Evolutionary conservation across 2,797 vertebrate genomes (phyloP).

Genomic region (Enteromius unitaeniatus): DNA sequence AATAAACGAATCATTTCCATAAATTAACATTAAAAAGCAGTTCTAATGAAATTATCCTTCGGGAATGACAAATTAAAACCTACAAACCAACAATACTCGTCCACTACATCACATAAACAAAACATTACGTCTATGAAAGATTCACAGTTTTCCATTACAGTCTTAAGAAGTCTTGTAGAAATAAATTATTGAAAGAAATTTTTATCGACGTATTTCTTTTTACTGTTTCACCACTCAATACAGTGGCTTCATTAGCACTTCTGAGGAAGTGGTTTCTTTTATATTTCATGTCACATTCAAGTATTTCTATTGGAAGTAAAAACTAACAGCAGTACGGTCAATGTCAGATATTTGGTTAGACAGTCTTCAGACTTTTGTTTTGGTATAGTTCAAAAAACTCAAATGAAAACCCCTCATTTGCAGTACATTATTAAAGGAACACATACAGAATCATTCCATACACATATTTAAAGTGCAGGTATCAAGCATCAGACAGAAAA

Average conservation of each 20-base stretch:
- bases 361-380: background rate
- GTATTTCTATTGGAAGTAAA: slow-evolving; percentile 1
- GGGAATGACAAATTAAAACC: background rate
- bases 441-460: background rate
- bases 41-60: background rate
- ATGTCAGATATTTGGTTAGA: slow-evolving; percentile 21
- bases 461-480: slow-evolving; percentile 18
- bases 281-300: slow-evolving; percentile 18
- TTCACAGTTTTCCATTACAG: slow-evolving; percentile 2
- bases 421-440: background rate
- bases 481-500: background rate
- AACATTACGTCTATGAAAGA: background rate
- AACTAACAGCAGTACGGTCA: background rate
- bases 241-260: background rate
- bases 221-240: background rate
- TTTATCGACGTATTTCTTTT: background rate
- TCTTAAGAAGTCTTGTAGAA: background rate
- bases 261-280: background rate
- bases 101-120: background rate
- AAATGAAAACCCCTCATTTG: background rate
- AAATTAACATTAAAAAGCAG: background rate
- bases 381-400: slow-evolving; percentile 3
- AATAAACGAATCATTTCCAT: background rate
- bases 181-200: background rate
- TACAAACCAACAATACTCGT: slow-evolving; percentile 3